Conservation (phyloP, 1,140 invertebrate genomes). For the Aphaenogaster rudis region DNA sequence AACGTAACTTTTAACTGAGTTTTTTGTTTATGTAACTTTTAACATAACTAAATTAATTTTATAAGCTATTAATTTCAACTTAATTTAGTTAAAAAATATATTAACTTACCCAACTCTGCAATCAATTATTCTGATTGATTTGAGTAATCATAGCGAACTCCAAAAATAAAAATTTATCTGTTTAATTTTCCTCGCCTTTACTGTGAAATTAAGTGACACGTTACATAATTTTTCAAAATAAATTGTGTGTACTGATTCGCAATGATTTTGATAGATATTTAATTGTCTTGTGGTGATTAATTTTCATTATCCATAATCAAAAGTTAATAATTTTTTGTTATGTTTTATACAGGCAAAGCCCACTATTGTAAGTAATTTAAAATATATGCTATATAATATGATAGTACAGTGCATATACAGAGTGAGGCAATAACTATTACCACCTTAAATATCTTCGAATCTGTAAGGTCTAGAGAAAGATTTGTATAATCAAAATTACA, state of each 20-base stretch:
- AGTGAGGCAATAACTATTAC: no score
- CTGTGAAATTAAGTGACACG: background rate
- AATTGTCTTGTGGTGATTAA: slow-evolving; percentile 8
- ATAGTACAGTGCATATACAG: background rate
- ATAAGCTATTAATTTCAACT: no score
- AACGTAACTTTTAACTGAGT: no score
- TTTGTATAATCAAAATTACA: no score
- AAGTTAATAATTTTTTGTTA: slow-evolving; percentile 82
- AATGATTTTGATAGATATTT: slow-evolving; percentile 11
- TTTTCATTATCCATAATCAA: slow-evolving; percentile 28
- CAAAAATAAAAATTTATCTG: background rate
- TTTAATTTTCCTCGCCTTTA: background rate
- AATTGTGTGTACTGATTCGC: background rate
- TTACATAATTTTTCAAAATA: background rate
- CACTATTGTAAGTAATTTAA: slow-evolving; percentile 90
- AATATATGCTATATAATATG: slow-evolving; percentile 65
- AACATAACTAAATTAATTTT: no score
- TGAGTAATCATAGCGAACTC: background rate
- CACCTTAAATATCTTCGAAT: no score
- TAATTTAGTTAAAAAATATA: no score
- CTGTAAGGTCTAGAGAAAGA: no score
- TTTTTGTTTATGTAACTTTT: no score
- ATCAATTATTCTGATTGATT: background rate
- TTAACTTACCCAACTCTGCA: no score
- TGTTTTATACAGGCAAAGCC: slow-evolving; percentile 90